phyloP scores from a whole-genome alignment of 2,888 invertebrate species.

The Pasiphila rectangulata region DNA sequence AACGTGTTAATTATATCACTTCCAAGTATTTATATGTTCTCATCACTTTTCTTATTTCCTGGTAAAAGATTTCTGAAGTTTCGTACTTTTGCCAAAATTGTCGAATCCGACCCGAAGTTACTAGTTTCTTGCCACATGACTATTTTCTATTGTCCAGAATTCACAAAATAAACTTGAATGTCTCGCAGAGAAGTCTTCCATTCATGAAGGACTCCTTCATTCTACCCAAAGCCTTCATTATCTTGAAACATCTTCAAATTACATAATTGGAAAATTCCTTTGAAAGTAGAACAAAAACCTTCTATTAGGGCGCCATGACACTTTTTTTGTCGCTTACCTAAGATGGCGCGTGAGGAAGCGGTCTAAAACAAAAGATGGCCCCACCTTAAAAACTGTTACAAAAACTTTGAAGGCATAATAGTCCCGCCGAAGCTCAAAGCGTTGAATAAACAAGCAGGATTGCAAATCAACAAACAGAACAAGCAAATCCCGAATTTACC shows the following conservation, averaged over 20 bases:
- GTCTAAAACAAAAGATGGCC: constrained; percentile 78
- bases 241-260: constrained; percentile 8
- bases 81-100: too few relatives aligned
- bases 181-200: too few relatives aligned
- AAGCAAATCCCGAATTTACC: constrained; percentile 56
- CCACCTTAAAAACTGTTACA: constrained; percentile 55
- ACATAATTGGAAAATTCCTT: constrained; percentile 27
- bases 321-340: constrained; percentile 72
- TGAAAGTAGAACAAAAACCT: constrained; percentile 52
- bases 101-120: too few relatives aligned
- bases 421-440: constrained; percentile 26
- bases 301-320: constrained; percentile 69
- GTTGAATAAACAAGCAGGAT: constrained; percentile 42
- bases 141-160: too few relatives aligned
- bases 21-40: too few relatives aligned
- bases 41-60: too few relatives aligned
- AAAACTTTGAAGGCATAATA: constrained; percentile 33
- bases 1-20: too few relatives aligned
- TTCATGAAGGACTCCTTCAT: not conserved
- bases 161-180: too few relatives aligned
- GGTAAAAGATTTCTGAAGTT: too few relatives aligned
- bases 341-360: constrained; percentile 72
- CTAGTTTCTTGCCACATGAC: too few relatives aligned
- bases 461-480: constrained; percentile 55
- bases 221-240: not conserved